Percentiles rank a stretch among this genome's conserved stretches.
phyloP scores from a whole-genome alignment of 2,113 vertebrate species.

The Nothocercus nigrocapillus region DNA sequence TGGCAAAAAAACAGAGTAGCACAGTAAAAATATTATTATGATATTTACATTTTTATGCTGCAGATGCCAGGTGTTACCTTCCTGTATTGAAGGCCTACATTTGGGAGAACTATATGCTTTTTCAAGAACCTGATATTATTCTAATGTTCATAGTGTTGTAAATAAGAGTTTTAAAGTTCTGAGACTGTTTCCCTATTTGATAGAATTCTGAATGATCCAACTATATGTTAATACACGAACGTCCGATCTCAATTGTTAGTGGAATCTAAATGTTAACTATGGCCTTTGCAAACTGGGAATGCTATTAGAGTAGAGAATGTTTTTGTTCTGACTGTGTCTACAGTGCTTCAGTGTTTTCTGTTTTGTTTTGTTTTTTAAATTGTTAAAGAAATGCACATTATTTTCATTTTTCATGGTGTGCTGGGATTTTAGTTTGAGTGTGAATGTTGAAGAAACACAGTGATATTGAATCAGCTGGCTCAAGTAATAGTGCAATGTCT shows the following conservation, averaged over 20 bases:
- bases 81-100: slow-evolving; percentile 51
- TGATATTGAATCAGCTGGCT: slow-evolving; percentile 79
- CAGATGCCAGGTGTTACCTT: slow-evolving; percentile 66
- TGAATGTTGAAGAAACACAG: slow-evolving; percentile 77
- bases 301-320: slow-evolving; percentile 56
- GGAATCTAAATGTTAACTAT: slow-evolving; percentile 42
- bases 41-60: slow-evolving; percentile 74
- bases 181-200: slow-evolving; percentile 63
- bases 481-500: slow-evolving; percentile 84
- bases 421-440: slow-evolving; percentile 75
- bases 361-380: slow-evolving; percentile 69
- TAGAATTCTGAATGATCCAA: slow-evolving; percentile 67
- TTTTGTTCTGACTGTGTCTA: slow-evolving; percentile 87
- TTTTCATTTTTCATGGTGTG: slow-evolving; percentile 75
- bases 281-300: slow-evolving; percentile 67
- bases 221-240: slow-evolving; percentile 47
- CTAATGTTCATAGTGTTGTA: slow-evolving; percentile 72
- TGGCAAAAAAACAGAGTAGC: slow-evolving; percentile 62
- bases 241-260: slow-evolving; percentile 48
- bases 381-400: slow-evolving; percentile 80
- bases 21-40: slow-evolving; percentile 57
- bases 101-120: slow-evolving; percentile 69
- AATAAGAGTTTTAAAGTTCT: slow-evolving; percentile 77
- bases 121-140: slow-evolving; percentile 71
- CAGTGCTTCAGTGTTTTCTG: slow-evolving; percentile 72